These are phyloP conservation scores for Nyctalus aviator DNA, from an alignment of 2,797 vertebrate species.

Conservation along the genomic window DNA sequence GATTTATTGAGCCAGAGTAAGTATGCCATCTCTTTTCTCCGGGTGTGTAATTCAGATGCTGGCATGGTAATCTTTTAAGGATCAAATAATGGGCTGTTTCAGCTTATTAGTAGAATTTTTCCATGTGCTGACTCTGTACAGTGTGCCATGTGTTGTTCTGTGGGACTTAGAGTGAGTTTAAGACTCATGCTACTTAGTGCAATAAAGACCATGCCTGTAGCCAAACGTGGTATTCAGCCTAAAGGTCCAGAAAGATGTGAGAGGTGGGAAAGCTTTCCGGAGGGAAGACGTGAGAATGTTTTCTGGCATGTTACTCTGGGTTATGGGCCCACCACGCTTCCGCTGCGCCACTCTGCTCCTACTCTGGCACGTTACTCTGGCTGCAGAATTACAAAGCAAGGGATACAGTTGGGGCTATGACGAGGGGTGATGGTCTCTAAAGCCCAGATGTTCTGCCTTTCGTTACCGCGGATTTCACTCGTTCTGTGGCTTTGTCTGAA, in stretches of 20 bases:
- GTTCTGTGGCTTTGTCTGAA: neutral
- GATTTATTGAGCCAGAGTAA: slow-evolving; percentile 93
- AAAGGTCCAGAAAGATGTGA: neutral
- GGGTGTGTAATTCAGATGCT: neutral
- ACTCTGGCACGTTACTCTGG: neutral
- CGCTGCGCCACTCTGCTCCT: no score
- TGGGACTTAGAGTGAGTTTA: neutral
- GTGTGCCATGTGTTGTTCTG: neutral
- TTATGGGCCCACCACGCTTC: no score
- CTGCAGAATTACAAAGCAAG: neutral
- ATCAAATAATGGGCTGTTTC: neutral
- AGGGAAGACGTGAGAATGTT: neutral
- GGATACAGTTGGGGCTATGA: no score
- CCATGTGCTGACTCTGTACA: neutral
- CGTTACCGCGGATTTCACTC: neutral
- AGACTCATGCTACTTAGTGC: neutral
- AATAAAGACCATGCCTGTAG: neutral
- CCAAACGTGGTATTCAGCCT: neutral
- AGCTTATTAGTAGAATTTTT: neutral
- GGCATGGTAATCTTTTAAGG: neutral
- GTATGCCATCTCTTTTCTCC: slow-evolving; percentile 69
- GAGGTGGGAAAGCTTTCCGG: neutral
- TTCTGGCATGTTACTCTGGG: neutral
- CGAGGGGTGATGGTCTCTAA: neutral
- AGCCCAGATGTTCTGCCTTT: neutral